phyloP scores from a whole-genome alignment of 1,140 invertebrate genomes.

The Macrotrachela quadricornifera region DNA sequence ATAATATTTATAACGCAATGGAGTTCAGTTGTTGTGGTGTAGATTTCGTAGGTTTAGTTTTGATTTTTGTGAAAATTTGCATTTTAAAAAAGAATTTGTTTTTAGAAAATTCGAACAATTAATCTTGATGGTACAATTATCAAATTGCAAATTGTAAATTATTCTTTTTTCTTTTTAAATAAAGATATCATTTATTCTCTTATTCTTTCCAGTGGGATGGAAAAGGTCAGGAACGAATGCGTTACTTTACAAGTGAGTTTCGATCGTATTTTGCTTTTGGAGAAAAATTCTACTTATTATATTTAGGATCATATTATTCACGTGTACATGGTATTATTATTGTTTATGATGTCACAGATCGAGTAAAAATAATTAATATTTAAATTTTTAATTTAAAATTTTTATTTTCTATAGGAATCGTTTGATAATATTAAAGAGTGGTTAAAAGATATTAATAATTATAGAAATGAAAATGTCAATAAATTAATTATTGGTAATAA shows the following conservation, averaged over 20 bases:
- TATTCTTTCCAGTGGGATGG: conserved; percentile 49
- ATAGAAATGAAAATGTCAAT: conserved; percentile 97
- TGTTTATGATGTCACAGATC: conserved; percentile 97
- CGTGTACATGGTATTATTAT: conserved; percentile 99
- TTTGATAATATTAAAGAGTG: conserved; percentile 33
- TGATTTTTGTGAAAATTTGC: neutral
- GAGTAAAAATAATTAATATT: conserved; percentile 26
- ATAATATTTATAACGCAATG: conserved; percentile 98
- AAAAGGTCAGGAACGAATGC: conserved; percentile 77
- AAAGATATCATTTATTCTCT: no score
- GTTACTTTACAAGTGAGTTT: conserved; percentile 81
- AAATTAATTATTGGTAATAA: conserved; percentile 99
- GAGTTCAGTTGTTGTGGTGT: conserved; percentile 99
- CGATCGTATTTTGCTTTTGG: no score
- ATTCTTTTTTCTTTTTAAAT: no score
- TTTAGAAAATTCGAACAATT: conserved; percentile 93
- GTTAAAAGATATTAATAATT: conserved; percentile 30
- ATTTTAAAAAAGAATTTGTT: no score
- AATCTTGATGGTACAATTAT: conserved; percentile 96
- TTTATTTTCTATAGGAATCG: conserved; percentile 21
- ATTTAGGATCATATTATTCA: conserved; percentile 89
- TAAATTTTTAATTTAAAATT: neutral
- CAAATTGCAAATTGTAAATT: conserved; percentile 83
- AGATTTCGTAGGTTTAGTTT: conserved; percentile 63
- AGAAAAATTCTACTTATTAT: no score